Evolutionary conservation across 2,888 invertebrate genomes (phyloP).

Genomic region (Leptinotarsa haldemani): DNA sequence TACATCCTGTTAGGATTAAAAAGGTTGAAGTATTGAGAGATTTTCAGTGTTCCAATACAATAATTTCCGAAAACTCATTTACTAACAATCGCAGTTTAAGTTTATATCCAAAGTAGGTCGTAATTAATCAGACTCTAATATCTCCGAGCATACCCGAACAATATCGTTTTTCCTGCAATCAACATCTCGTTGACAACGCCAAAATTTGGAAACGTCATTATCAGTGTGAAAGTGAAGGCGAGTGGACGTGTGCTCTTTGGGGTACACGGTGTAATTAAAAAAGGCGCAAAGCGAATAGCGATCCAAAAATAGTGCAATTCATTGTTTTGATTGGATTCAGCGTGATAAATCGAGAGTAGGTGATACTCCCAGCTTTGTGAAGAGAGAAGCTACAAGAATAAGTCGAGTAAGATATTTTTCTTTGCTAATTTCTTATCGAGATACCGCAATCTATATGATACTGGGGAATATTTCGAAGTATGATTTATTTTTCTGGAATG

Average conservation of each 20-base stretch:
- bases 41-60: too few relatives aligned
- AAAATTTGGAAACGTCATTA: not conserved
- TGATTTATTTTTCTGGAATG: not conserved
- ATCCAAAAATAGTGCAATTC: not conserved
- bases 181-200: not conserved
- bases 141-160: not conserved
- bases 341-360: not conserved
- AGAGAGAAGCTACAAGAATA: not conserved
- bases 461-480: not conserved
- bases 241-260: not conserved
- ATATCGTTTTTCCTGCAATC: not conserved
- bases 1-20: too few relatives aligned
- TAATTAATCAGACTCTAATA: too few relatives aligned
- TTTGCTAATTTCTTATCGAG: not conserved
- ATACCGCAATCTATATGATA: not conserved
- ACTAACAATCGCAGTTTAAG: too few relatives aligned
- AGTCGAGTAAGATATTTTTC: slow-evolving; percentile 2
- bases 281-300: not conserved
- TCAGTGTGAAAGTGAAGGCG: not conserved
- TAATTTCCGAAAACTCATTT: too few relatives aligned
- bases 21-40: too few relatives aligned
- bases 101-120: too few relatives aligned
- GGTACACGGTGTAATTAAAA: not conserved
- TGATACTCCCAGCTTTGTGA: not conserved
- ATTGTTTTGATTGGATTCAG: not conserved